phyloP scores from a whole-genome alignment of 2,797 vertebrate species.

The Odontamblyopus lacepedii region DNA sequence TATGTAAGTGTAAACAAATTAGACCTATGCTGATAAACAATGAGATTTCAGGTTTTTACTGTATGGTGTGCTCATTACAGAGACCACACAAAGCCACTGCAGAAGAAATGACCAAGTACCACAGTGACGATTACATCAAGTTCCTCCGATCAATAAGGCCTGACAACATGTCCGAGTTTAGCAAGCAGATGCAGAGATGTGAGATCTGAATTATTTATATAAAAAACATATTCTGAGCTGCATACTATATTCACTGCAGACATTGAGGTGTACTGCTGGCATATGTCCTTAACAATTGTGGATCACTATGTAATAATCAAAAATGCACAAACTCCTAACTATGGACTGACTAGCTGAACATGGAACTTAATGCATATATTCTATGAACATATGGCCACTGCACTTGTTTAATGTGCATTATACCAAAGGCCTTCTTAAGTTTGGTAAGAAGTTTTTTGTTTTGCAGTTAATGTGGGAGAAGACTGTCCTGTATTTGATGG shows the following conservation, averaged over 20 bases:
- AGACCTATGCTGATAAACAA: not conserved
- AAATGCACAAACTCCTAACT: no score
- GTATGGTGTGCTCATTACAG: slow-evolving; percentile 54
- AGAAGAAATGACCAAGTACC: slow-evolving; percentile 95
- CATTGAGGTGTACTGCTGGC: not conserved
- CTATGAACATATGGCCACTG: not conserved
- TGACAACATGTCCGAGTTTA: slow-evolving; percentile 95
- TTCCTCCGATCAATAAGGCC: slow-evolving; percentile 91
- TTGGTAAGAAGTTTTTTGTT: not conserved
- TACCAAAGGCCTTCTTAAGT: not conserved
- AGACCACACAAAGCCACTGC: slow-evolving; percentile 92
- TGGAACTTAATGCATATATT: not conserved
- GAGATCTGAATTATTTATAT: slow-evolving; percentile 58
- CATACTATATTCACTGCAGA: not conserved
- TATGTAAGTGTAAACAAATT: slow-evolving; percentile 79
- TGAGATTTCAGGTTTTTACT: not conserved
- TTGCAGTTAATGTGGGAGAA: slow-evolving; percentile 90
- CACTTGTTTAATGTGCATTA: not conserved
- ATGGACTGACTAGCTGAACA: not conserved
- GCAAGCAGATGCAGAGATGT: slow-evolving; percentile 97
- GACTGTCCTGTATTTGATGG: slow-evolving; percentile 96
- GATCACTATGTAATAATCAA: no score
- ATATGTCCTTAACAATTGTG: not conserved
- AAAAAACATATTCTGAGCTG: not conserved
- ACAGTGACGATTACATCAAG: slow-evolving; percentile 95